Evolutionary conservation across 2,888 invertebrate genomes (phyloP).

Genomic region (Drosophila gaucha): DNA sequence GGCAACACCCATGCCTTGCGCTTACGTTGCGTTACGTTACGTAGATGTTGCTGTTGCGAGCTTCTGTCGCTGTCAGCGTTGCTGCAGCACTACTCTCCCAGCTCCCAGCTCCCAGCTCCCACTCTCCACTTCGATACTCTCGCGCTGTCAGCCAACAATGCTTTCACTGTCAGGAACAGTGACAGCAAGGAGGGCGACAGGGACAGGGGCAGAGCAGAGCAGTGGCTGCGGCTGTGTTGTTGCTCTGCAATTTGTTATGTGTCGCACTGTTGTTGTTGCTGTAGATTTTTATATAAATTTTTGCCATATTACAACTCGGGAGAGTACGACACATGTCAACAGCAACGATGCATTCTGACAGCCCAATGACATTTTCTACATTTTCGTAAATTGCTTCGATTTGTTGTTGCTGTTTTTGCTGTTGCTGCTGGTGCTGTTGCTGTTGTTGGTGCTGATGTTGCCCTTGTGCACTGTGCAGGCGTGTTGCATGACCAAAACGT

Average conservation of each 20-base stretch:
- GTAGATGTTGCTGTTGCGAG: conserved; percentile 34
- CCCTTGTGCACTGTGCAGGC: conserved; percentile 27
- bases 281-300: conserved; percentile 68
- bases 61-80: conserved; percentile 44
- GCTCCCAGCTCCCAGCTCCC: conserved; percentile 8
- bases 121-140: conserved; percentile 20
- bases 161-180: conserved; percentile 74
- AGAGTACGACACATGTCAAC: conserved; percentile 69
- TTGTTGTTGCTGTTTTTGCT: conserved; percentile 54
- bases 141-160: conserved; percentile 78
- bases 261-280: conserved; percentile 49
- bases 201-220: neutral
- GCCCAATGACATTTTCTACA: conserved; percentile 83
- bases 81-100: conserved; percentile 19
- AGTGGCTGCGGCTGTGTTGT: conserved; percentile 48
- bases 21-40: conserved; percentile 56
- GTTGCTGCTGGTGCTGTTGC: conserved; percentile 2
- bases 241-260: conserved; percentile 60
- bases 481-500: conserved; percentile 52
- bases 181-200: conserved; percentile 18
- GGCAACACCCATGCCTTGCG: conserved; percentile 37
- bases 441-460: neutral
- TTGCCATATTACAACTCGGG: conserved; percentile 53
- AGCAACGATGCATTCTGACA: conserved; percentile 81
- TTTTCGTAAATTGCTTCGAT: conserved; percentile 83